Evolutionary conservation across 2,113 vertebrate genomes (phyloP).

Genomic region (Xiphorhynchus elegans): DNA sequence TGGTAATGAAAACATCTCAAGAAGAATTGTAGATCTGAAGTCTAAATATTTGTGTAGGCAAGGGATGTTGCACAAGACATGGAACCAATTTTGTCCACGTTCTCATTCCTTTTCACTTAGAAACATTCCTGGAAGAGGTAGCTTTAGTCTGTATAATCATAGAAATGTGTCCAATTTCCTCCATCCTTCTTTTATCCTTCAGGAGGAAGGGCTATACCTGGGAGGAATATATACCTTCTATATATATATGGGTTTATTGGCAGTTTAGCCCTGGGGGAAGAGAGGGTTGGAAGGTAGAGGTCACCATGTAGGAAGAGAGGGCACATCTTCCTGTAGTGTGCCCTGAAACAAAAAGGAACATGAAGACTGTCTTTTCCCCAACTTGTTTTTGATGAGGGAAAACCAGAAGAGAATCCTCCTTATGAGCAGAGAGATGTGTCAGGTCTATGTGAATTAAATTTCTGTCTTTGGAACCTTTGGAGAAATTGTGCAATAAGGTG

Average conservation of each 20-base stretch:
- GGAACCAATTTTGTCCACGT: rapidly evolving
- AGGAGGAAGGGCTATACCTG: neutral
- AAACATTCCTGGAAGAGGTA: neutral
- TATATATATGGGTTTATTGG: neutral
- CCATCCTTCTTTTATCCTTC: neutral
- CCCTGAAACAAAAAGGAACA: neutral
- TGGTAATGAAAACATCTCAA: neutral
- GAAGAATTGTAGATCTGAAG: neutral
- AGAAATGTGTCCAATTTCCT: neutral
- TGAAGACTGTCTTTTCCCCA: rapidly evolving
- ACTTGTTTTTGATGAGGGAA: neutral
- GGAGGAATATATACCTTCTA: neutral
- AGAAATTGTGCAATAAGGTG: neutral
- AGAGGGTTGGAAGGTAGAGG: neutral
- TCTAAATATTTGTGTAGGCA: neutral
- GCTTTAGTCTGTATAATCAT: neutral
- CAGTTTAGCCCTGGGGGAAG: neutral
- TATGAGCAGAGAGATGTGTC: neutral
- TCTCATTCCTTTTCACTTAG: neutral
- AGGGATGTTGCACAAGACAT: neutral
- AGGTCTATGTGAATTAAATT: neutral
- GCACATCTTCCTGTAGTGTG: neutral
- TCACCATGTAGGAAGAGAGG: neutral
- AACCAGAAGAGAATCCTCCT: neutral
- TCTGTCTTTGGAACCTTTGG: neutral